A percentile compares a stretch with the other conserved stretches of the same genome.
Conservation (phyloP, 2,888 invertebrate species). For the Volucella inflata region DNA sequence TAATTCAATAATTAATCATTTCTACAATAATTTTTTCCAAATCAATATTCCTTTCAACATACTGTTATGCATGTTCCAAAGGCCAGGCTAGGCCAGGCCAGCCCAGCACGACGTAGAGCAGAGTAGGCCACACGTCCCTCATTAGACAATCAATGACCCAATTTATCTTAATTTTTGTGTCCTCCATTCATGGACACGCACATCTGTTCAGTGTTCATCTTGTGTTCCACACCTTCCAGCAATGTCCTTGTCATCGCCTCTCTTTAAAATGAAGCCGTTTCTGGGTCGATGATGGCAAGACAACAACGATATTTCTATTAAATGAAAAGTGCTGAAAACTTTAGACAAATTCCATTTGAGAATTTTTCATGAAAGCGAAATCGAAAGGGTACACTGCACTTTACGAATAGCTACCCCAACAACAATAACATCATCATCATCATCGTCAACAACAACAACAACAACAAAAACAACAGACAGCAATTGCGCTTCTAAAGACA, state of each 20-base stretch:
- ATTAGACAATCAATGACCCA: conserved; percentile 74
- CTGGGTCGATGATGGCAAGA: background rate
- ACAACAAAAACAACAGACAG: too few relatives aligned
- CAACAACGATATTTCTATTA: conserved; percentile 39
- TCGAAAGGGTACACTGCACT: conserved; percentile 58
- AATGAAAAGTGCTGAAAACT: conserved; percentile 70
- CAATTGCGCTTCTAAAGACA: background rate
- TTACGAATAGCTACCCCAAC: background rate
- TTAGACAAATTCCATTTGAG: conserved; percentile 58
- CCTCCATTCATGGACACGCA: conserved; percentile 52
- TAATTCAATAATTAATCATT: conserved; percentile 25
- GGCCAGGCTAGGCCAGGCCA: too few relatives aligned
- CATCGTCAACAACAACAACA: too few relatives aligned
- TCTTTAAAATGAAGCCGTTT: conserved; percentile 61
- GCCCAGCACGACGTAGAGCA: background rate
- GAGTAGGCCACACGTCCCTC: conserved; percentile 58
- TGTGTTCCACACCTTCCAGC: conserved; percentile 32
- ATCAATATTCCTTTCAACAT: conserved; percentile 42
- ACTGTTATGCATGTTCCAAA: background rate
- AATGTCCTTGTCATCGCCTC: conserved; percentile 53
- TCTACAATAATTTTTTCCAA: conserved; percentile 7
- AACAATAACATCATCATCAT: too few relatives aligned
- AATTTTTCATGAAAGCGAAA: conserved; percentile 53
- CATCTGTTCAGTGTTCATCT: conserved; percentile 63
- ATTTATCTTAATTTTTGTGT: conserved; percentile 72